These are phyloP conservation scores for Cyprinella venusta DNA, from an alignment of 2,797 vertebrate genomes.

Conservation along the genomic window DNA sequence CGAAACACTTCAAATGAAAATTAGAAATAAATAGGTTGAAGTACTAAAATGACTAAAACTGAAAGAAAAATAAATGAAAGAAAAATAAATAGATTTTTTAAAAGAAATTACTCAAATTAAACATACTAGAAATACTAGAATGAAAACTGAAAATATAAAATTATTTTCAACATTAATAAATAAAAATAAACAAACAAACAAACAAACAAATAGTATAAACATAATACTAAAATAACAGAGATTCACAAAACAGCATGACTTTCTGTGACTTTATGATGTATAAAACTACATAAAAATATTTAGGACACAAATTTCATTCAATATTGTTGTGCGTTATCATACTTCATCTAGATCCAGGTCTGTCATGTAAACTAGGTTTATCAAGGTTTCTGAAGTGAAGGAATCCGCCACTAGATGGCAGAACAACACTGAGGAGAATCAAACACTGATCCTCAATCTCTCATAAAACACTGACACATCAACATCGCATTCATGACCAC, in stretches of 20 bases:
- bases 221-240: not conserved
- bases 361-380: not conserved
- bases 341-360: not conserved
- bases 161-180: not conserved
- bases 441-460: not conserved
- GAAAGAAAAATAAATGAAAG: not conserved
- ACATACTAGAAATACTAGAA: not conserved
- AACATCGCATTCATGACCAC: not conserved
- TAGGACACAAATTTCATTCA: not conserved
- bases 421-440: constrained; percentile 41
- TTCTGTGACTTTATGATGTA: not conserved
- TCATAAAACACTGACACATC: not conserved
- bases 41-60: not conserved
- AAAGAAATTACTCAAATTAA: not conserved
- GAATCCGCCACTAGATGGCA: constrained; percentile 72
- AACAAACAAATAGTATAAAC: too few relatives aligned
- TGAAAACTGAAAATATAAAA: not conserved
- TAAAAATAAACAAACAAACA: not conserved
- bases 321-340: not conserved
- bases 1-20: not conserved
- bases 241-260: too few relatives aligned
- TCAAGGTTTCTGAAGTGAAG: too few relatives aligned
- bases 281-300: not conserved
- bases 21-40: not conserved
- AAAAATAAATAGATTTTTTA: too few relatives aligned